Evolutionary conservation across 1,140 invertebrate genomes (phyloP).

Genomic region (Andrena cerasifolii): DNA sequence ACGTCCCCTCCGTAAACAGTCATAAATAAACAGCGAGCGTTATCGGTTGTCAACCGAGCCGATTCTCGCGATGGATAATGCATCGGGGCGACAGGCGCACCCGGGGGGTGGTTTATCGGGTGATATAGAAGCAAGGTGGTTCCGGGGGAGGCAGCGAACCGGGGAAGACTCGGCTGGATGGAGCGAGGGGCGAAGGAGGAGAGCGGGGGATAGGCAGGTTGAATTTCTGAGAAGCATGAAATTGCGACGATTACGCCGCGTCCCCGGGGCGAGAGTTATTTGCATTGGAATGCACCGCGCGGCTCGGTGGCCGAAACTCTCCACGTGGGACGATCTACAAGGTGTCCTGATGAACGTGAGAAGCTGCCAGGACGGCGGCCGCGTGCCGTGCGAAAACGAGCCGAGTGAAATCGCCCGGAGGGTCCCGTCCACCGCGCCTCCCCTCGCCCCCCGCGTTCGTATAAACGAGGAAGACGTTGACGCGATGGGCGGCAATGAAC

Average conservation of each 20-base stretch:
- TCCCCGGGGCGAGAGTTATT: conserved; percentile 76
- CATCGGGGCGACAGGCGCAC: background rate
- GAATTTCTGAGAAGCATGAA: conserved; percentile 79
- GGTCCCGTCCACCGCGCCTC: background rate
- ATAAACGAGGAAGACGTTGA: conserved; percentile 54
- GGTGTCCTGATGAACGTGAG: conserved; percentile 73
- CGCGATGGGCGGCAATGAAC: conserved; percentile 17
- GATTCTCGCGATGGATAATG: background rate
- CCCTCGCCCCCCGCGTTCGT: background rate
- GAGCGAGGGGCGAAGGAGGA: background rate
- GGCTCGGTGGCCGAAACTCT: conserved; percentile 68
- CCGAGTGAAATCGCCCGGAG: conserved; percentile 21
- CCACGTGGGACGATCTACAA: conserved; percentile 72
- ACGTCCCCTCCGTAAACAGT: background rate
- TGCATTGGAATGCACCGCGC: conserved; percentile 80
- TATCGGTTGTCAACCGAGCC: conserved; percentile 10
- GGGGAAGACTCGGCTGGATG: background rate
- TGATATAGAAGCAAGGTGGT: background rate
- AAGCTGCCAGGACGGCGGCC: conserved; percentile 47
- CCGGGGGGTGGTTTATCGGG: conserved; percentile 9
- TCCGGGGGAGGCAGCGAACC: background rate
- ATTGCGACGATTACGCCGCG: conserved; percentile 78
- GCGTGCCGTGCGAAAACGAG: conserved; percentile 55
- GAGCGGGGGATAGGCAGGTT: conserved; percentile 28
- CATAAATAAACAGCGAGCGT: conserved; percentile 20